phyloP scores from a whole-genome alignment of 2,888 invertebrate species.

The Saturnia japonica region DNA sequence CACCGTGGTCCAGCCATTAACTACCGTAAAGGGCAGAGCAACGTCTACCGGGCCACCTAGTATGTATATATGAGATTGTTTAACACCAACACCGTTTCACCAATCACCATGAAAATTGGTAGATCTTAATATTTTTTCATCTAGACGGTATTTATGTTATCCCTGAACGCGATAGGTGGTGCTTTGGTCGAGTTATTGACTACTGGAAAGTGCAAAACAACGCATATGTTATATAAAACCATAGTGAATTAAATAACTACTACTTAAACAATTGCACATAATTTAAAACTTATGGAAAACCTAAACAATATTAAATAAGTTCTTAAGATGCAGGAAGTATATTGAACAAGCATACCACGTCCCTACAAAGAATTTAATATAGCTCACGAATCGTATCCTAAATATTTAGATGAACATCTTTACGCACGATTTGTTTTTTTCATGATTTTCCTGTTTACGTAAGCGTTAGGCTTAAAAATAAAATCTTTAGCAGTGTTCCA shows the following conservation, averaged over 20 bases:
- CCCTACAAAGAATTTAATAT: slow-evolving; percentile 49
- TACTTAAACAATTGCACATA: not conserved
- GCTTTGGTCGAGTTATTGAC: too few relatives aligned
- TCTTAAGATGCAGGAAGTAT: slow-evolving; percentile 23
- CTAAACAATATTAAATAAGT: not conserved
- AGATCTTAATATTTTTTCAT: too few relatives aligned
- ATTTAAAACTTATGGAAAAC: not conserved
- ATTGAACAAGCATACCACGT: slow-evolving; percentile 35
- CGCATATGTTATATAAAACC: too few relatives aligned
- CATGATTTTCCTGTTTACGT: slow-evolving; percentile 27
- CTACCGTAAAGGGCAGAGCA: too few relatives aligned
- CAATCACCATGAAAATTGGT: too few relatives aligned
- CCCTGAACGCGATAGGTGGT: too few relatives aligned
- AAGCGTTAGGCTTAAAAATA: not conserved
- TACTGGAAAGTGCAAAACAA: too few relatives aligned
- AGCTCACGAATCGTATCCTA: slow-evolving; percentile 37
- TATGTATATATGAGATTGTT: too few relatives aligned
- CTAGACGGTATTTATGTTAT: too few relatives aligned
- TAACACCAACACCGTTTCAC: too few relatives aligned
- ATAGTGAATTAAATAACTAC: not conserved
- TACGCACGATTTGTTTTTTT: slow-evolving; percentile 36
- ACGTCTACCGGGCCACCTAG: too few relatives aligned
- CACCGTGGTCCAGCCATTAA: too few relatives aligned
- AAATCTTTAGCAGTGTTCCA: not conserved
- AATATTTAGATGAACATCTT: slow-evolving; percentile 43